A percentile compares a stretch with the other conserved stretches of the same genome.
Conservation (phyloP, 2,888 invertebrate species). For the Bellardia bayeri region DNA sequence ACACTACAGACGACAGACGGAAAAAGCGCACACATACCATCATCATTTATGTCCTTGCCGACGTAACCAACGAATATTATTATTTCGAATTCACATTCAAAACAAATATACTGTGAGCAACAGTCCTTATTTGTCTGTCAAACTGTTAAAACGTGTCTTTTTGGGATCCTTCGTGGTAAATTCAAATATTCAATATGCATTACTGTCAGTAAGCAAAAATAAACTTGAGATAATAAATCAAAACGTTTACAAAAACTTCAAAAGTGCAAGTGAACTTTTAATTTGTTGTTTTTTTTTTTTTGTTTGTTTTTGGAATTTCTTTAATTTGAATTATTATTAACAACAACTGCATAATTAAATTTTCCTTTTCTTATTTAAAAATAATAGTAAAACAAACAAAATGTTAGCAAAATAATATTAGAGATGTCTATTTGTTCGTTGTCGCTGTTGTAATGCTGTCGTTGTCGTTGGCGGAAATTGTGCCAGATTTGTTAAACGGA, state of each 20-base stretch:
- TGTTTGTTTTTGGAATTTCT: neutral
- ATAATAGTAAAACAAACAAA: neutral
- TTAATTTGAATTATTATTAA: neutral
- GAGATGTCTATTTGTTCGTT: slow-evolving; percentile 23
- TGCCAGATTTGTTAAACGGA: slow-evolving; percentile 72
- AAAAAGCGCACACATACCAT: neutral
- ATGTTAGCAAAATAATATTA: neutral
- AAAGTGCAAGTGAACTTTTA: neutral
- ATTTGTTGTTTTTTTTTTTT: neutral
- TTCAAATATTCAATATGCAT: neutral
- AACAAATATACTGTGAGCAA: slow-evolving; percentile 70
- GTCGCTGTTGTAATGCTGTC: slow-evolving; percentile 20
- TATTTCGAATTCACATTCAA: slow-evolving; percentile 57
- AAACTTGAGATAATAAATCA: slow-evolving; percentile 4
- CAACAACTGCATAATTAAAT: neutral
- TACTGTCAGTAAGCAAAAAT: neutral
- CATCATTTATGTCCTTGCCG: slow-evolving; percentile 55
- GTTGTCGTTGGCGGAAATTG: slow-evolving; percentile 71
- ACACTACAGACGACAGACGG: slow-evolving; percentile 36
- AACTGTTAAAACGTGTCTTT: slow-evolving; percentile 78
- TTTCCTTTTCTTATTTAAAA: neutral
- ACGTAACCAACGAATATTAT: slow-evolving; percentile 40
- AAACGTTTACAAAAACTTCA: neutral
- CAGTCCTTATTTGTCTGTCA: slow-evolving; percentile 81
- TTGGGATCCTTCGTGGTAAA: slow-evolving; percentile 16